Conservation (phyloP, 2,113 vertebrate species). For the Xiphophorus hellerii region DNA sequence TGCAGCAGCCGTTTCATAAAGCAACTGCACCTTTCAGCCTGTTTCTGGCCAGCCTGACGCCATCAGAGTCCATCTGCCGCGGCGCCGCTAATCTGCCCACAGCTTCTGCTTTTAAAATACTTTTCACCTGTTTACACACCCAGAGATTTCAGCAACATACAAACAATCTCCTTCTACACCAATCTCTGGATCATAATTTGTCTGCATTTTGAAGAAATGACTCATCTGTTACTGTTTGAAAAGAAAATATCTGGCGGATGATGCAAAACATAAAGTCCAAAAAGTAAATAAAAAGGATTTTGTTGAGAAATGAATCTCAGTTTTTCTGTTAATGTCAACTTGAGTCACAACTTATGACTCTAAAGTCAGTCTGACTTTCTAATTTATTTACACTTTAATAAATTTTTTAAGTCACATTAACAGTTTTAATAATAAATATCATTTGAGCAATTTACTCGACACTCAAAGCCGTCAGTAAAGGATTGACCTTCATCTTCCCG, state of each 20-base stretch:
- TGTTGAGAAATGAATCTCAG: not conserved
- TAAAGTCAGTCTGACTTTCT: no score
- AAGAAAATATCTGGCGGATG: not conserved
- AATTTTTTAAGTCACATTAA: no score
- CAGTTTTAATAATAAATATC: no score
- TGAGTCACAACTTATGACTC: no score
- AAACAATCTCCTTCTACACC: not conserved
- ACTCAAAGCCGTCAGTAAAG: no score
- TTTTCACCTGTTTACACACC: constrained; percentile 20
- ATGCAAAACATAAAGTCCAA: not conserved
- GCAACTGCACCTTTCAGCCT: constrained; percentile 22
- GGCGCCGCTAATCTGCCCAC: constrained; percentile 31
- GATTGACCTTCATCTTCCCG: no score
- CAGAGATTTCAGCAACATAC: not conserved
- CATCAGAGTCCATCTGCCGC: constrained; percentile 44
- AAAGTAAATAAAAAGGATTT: not conserved
- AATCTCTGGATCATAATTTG: not conserved
- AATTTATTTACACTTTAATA: no score
- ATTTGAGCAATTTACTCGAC: no score
- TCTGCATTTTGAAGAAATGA: not conserved
- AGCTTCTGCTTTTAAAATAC: constrained; percentile 13
- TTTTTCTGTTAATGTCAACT: no score
- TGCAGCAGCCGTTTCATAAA: constrained; percentile 37
- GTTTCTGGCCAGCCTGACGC: constrained; percentile 9
- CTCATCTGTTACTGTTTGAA: not conserved